phyloP scores from a whole-genome alignment of 2,888 invertebrate genomes.

The Luperina nickerlii region DNA sequence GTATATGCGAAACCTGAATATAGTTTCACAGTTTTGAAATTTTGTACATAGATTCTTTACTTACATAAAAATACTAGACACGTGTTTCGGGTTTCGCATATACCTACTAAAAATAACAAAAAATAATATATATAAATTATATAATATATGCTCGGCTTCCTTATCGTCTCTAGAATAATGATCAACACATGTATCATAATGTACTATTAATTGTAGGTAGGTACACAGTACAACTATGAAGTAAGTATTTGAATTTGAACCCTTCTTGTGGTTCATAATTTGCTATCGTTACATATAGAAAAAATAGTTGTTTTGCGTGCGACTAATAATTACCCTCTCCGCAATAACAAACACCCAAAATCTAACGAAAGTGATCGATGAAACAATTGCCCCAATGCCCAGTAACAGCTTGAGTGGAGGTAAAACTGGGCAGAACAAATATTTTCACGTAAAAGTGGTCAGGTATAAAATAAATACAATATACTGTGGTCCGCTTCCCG shows the following conservation, averaged over 20 bases:
- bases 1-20: too few relatives aligned
- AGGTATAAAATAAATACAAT: conserved; percentile 42
- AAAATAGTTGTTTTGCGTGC: conserved; percentile 8
- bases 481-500: conserved; percentile 36
- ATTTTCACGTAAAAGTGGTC: conserved; percentile 13
- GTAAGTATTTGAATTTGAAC: not conserved
- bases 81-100: too few relatives aligned
- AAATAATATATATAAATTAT: too few relatives aligned
- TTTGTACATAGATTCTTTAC: too few relatives aligned
- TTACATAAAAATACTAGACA: too few relatives aligned
- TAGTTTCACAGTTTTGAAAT: too few relatives aligned
- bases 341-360: conserved; percentile 14
- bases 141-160: too few relatives aligned
- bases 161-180: too few relatives aligned
- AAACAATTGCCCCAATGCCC: not conserved
- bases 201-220: too few relatives aligned
- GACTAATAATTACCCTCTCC: conserved; percentile 23
- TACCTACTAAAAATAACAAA: too few relatives aligned
- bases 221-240: not conserved
- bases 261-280: not conserved
- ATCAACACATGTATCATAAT: too few relatives aligned
- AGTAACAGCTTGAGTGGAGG: not conserved
- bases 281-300: conserved; percentile 13
- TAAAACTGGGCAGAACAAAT: conserved; percentile 20
- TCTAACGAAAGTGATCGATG: conserved; percentile 25